Conservation (phyloP, 2,797 vertebrate genomes). For the Zenarchopterus dispar region DNA sequence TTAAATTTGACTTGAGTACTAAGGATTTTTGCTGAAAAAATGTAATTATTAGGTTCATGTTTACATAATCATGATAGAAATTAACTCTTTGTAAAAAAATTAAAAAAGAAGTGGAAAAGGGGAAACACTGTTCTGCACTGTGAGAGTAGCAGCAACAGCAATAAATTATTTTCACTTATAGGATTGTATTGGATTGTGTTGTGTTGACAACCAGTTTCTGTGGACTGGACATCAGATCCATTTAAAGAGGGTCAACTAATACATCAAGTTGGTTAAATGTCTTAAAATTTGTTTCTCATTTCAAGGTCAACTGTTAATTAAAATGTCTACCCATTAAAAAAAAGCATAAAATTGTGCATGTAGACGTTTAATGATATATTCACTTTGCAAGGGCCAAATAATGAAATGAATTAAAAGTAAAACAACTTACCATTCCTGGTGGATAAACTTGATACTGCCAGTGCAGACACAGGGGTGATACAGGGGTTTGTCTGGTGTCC, state of each 20-base stretch:
- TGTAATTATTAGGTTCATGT: too few relatives aligned
- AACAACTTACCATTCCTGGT: conserved; percentile 96
- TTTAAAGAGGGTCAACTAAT: background rate
- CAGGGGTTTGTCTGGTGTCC: conserved; percentile 95
- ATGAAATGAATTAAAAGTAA: background rate
- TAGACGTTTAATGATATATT: background rate
- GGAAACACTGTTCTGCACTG: too few relatives aligned
- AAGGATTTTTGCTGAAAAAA: too few relatives aligned
- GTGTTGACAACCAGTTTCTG: background rate
- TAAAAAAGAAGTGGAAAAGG: too few relatives aligned
- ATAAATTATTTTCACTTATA: too few relatives aligned
- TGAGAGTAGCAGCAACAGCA: too few relatives aligned
- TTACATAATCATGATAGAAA: too few relatives aligned
- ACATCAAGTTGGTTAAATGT: too few relatives aligned
- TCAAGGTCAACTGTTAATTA: background rate
- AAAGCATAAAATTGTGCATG: background rate
- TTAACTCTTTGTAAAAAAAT: too few relatives aligned
- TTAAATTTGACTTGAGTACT: too few relatives aligned
- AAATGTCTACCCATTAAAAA: too few relatives aligned
- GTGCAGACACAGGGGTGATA: conserved; percentile 99
- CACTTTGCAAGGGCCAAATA: background rate
- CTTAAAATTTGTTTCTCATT: background rate
- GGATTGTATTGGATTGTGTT: too few relatives aligned
- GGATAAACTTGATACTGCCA: conserved; percentile 99
- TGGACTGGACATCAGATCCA: background rate